Percentiles rank a stretch among this genome's conserved stretches.
Evolutionary conservation across 2,797 vertebrate species (phyloP).

Genomic region (Tinamus major): DNA sequence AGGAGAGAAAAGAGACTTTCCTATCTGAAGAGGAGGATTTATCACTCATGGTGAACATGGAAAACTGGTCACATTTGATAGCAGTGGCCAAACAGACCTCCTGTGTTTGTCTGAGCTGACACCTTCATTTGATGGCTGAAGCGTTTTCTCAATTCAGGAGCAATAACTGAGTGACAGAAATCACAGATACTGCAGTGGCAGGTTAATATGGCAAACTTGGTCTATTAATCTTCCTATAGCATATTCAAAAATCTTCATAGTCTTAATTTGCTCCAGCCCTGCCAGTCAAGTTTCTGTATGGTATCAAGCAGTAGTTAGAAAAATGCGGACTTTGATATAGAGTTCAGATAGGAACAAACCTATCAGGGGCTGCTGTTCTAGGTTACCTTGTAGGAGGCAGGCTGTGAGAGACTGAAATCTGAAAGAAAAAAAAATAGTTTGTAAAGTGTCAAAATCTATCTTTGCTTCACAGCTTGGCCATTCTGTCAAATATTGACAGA

Average conservation of each 20-base stretch:
- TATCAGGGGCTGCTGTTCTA: not conserved
- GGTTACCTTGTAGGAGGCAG: not conserved
- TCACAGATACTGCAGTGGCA: not conserved
- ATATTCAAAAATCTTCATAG: not conserved
- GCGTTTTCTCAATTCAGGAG: not conserved
- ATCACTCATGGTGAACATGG: not conserved
- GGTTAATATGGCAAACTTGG: not conserved
- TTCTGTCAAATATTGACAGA: not conserved
- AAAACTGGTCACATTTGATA: not conserved
- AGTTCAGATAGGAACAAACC: not conserved
- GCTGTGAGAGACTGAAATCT: not conserved
- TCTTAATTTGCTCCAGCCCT: not conserved
- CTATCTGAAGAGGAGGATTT: not conserved
- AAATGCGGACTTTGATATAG: not conserved
- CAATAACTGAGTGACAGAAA: conserved; percentile 27
- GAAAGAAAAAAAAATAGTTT: not conserved
- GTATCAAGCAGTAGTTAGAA: not conserved
- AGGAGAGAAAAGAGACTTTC: not conserved
- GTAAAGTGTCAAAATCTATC: not conserved
- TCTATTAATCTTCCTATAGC: not conserved
- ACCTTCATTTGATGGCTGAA: not conserved
- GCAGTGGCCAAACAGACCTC: not conserved
- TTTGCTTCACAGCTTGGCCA: not conserved
- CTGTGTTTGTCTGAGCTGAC: not conserved
- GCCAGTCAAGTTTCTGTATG: not conserved